Percentiles rank a stretch among this genome's conserved stretches.
phyloP scores from a whole-genome alignment of 2,888 invertebrate genomes.

The Microdon myrmicae region DNA sequence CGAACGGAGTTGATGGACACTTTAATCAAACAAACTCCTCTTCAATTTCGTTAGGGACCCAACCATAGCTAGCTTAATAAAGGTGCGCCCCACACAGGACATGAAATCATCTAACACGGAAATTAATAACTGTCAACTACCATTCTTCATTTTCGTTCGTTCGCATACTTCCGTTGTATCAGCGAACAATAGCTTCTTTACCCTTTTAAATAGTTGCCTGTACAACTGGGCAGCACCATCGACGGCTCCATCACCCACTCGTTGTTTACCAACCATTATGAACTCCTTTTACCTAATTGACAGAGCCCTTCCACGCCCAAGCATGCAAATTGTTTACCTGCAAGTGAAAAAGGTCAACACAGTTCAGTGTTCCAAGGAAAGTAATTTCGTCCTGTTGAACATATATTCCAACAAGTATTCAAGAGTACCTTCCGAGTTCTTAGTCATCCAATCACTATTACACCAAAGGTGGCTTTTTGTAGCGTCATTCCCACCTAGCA shows the following conservation, averaged over 20 bases:
- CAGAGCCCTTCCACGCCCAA: constrained; percentile 32
- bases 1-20: too few relatives aligned
- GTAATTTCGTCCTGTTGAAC: constrained; percentile 42
- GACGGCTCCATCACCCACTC: too few relatives aligned
- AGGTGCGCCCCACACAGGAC: constrained; percentile 1
- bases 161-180: background rate
- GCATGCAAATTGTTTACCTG: constrained; percentile 4
- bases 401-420: constrained; percentile 23
- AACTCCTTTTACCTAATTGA: constrained; percentile 33
- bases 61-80: too few relatives aligned
- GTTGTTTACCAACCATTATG: background rate
- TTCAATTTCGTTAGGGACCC: too few relatives aligned
- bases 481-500: constrained; percentile 21
- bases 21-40: too few relatives aligned
- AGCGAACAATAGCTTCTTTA: too few relatives aligned
- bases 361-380: constrained; percentile 37
- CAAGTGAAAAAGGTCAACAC: constrained; percentile 40
- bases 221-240: too few relatives aligned
- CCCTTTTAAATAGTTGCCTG: too few relatives aligned
- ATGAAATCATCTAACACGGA: constrained; percentile 15
- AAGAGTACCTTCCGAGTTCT: background rate
- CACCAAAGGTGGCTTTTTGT: constrained; percentile 7
- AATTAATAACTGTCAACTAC: constrained; percentile 40
- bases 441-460: constrained; percentile 2
- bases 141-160: constrained; percentile 4